Base-by-base conservation (phyloP, 2,888 invertebrate species). In the Lottia scabra region DNA sequence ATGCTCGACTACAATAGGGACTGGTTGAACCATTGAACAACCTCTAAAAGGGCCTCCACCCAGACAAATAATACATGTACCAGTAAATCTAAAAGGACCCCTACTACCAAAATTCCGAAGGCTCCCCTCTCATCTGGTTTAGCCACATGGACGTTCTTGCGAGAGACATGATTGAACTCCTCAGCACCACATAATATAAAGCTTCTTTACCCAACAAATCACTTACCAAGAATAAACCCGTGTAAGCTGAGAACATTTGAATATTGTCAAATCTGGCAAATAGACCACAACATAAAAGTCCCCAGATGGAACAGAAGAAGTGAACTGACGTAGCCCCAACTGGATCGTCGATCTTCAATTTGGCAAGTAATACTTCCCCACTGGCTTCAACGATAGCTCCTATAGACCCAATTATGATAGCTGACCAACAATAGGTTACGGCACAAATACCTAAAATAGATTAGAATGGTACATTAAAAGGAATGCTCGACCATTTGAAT, bases 361-460 rank as follows among this genome's bases (percentile, higher is more conserved):
- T 92, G 88, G 96, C 96, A 78, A 97, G 93, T 15, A 96, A 85
- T 0, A 95, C 95, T 90, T 94, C 94, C 0, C 93, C 90, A 1
- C 92, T 82, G 44, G 94, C 94, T 4, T 94, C 93, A 38, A 96
- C 90, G 3, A 93, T 89, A 0, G 93, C 94, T 0, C 97, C 97
- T 13, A 96, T 90, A 65, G 92, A 90, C 0, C 97, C 97, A 67
- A 97, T 93, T 0, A 96, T 75, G 5, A 97, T 88, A 0, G 96
- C 93, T 86, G 96, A 96, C 95, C 96, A 96, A 0, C 95, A 94
- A 70, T 93, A 92, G 88, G 94, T 96, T 1, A 97, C 91, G 0
- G 85, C 84, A 72, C 87, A 88, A 10, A 84, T 79, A 71, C 84
- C 86, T 85, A 69, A 63, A 48, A 67, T 10, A 63, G 30, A 27